These are phyloP conservation scores for Cyanoderma ruficeps DNA, from an alignment of 2,113 vertebrate species.

Conservation along the genomic window DNA sequence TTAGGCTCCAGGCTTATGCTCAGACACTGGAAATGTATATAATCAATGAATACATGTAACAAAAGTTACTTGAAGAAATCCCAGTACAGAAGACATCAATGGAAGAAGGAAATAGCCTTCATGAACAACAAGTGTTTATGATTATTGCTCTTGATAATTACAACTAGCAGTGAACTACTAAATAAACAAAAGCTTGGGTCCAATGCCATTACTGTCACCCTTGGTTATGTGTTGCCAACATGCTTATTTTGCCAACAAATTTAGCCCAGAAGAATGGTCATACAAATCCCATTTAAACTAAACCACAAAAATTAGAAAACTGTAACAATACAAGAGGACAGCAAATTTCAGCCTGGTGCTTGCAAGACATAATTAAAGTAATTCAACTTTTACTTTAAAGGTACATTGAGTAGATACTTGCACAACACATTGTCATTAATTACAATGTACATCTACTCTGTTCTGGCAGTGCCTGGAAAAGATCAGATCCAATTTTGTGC, in stretches of 20 bases:
- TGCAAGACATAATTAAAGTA: background rate
- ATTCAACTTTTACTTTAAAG: background rate
- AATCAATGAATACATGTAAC: background rate
- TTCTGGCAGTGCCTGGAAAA: background rate
- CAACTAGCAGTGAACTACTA: background rate
- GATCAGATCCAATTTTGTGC: background rate
- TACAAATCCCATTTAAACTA: background rate
- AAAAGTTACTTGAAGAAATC: background rate
- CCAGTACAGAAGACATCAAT: background rate
- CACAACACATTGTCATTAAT: background rate
- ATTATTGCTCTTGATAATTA: background rate
- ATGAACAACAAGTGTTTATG: background rate
- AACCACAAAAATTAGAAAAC: background rate
- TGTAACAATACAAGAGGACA: background rate
- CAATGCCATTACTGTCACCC: rapidly evolving
- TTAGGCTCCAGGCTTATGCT: background rate
- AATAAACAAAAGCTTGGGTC: background rate
- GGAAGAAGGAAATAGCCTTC: background rate
- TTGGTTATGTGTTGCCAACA: background rate
- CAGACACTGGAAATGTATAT: background rate
- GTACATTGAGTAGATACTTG: background rate
- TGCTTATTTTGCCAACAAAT: background rate
- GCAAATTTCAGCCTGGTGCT: background rate
- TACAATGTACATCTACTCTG: background rate
- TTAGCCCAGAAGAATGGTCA: background rate